Evolutionary conservation across 1,140 invertebrate species (phyloP).

Genomic region (Theocolax elegans): DNA sequence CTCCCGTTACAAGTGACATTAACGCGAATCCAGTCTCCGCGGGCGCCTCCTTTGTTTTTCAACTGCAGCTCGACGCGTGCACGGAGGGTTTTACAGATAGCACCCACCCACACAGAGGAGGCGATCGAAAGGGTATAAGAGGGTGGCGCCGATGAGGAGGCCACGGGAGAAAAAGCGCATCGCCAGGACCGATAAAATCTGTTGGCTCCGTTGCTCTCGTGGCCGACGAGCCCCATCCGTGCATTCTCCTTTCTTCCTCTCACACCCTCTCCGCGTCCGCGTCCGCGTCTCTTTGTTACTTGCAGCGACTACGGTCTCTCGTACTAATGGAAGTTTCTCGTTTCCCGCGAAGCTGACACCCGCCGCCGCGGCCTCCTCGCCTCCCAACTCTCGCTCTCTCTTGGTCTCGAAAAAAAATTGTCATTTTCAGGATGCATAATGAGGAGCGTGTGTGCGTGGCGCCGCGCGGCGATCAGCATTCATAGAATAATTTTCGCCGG

Average conservation of each 20-base stretch:
- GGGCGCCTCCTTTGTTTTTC: slow-evolving; percentile 32
- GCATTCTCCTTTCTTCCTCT: slow-evolving; percentile 19
- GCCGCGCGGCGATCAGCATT: slow-evolving; percentile 57
- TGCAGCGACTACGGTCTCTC: no score
- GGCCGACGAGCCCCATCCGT: neutral
- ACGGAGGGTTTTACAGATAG: no score
- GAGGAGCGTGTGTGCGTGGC: slow-evolving; percentile 42
- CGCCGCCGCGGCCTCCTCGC: neutral
- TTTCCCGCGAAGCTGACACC: slow-evolving; percentile 42
- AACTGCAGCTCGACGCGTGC: neutral
- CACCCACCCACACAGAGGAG: neutral
- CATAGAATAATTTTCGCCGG: slow-evolving; percentile 60
- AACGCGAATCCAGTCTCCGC: slow-evolving; percentile 18
- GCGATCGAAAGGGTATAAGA: neutral
- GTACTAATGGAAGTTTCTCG: slow-evolving; percentile 60
- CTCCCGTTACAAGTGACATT: slow-evolving; percentile 27
- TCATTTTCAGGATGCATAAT: slow-evolving; percentile 55
- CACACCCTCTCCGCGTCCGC: no score
- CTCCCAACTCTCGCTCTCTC: neutral
- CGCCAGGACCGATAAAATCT: slow-evolving; percentile 37
- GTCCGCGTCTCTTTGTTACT: no score
- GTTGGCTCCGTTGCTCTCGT: neutral
- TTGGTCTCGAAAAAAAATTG: slow-evolving; percentile 51
- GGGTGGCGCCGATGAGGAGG: neutral
- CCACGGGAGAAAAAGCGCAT: slow-evolving; percentile 17